Conservation (phyloP, 2,113 vertebrate genomes). For the Pseudonaja textilis region DNA sequence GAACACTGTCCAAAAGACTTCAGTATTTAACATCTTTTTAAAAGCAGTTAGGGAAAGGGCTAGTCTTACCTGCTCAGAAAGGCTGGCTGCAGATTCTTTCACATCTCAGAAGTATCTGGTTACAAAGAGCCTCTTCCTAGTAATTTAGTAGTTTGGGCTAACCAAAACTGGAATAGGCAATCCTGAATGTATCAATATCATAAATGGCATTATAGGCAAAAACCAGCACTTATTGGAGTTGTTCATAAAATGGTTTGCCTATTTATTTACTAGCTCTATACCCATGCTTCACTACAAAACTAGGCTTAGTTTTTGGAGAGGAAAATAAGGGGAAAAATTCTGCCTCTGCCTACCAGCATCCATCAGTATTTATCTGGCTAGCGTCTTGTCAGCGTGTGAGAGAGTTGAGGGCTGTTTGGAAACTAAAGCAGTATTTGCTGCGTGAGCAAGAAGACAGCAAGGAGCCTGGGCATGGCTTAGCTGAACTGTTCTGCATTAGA, state of each 20-base stretch:
- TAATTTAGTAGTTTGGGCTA: not conserved
- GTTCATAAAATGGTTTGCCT: not conserved
- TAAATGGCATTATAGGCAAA: not conserved
- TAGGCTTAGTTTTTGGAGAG: no score
- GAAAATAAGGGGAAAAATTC: no score
- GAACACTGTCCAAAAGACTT: not conserved
- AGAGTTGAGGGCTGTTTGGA: no score
- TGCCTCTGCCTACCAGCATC: no score
- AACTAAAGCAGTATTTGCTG: no score
- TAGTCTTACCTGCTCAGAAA: not conserved
- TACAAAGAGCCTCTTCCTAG: not conserved
- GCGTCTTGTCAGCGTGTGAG: no score
- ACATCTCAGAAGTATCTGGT: not conserved
- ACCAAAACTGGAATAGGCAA: not conserved
- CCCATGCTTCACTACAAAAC: no score
- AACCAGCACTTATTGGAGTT: not conserved
- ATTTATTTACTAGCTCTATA: no score
- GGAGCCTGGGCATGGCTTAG: no score
- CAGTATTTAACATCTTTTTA: not conserved
- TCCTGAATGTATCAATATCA: not conserved
- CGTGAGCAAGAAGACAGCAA: no score
- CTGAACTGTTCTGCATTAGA: no score
- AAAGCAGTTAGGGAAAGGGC: not conserved
- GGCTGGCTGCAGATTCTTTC: not conserved
- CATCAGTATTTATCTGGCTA: no score